These are phyloP conservation scores for Montipora sp. DNA, from an alignment of 64 coral and sea anemone genomes.

Conservation along the genomic window DNA sequence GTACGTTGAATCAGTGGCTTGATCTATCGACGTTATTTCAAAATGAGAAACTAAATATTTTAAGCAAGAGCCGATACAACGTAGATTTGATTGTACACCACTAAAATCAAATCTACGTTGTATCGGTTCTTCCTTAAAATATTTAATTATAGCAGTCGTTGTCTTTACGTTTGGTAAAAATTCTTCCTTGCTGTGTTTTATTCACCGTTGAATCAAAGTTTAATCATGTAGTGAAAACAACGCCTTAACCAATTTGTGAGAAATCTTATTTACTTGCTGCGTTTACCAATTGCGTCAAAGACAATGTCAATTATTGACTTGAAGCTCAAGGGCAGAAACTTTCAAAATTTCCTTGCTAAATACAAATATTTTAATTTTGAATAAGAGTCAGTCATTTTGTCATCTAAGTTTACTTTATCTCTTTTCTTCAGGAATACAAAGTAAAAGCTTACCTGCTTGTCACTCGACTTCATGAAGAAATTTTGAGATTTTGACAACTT, in stretches of 20 bases:
- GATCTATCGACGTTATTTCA: too few species aligned
- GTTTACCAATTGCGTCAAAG: neutral
- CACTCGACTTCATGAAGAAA: neutral
- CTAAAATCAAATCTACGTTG: too few species aligned
- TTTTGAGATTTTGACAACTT: neutral
- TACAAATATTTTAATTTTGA: neutral
- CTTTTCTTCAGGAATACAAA: too few species aligned
- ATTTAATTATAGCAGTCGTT: neutral
- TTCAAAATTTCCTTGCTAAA: neutral
- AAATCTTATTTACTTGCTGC: neutral
- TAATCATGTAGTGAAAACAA: constrained; percentile 24
- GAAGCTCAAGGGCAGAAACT: neutral
- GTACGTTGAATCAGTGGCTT: too few species aligned
- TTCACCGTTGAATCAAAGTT: neutral
- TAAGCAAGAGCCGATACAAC: too few species aligned
- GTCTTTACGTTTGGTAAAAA: neutral
- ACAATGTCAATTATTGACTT: neutral
- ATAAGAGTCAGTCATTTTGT: too few species aligned
- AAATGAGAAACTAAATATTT: too few species aligned
- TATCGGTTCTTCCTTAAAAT: too few species aligned
- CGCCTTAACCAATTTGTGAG: neutral
- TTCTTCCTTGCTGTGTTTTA: neutral
- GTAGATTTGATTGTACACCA: too few species aligned
- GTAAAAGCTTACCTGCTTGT: neutral
- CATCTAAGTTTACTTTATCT: too few species aligned